Conservation (phyloP, 2,113 vertebrate species). For the Pristiophorus japonicus region DNA sequence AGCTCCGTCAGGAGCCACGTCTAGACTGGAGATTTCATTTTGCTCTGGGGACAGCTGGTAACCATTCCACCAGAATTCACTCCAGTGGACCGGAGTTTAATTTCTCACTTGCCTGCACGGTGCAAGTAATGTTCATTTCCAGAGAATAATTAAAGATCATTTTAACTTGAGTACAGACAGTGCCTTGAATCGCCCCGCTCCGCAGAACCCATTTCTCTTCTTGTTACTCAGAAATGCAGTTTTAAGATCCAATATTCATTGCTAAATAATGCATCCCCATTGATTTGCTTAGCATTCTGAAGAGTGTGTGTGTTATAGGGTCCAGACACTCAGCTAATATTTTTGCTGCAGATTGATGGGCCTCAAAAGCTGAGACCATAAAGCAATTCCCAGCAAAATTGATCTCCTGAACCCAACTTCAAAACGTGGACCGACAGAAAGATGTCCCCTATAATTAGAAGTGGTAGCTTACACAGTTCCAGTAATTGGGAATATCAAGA, state of each 20-base stretch:
- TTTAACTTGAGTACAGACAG: neutral
- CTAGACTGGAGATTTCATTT: neutral
- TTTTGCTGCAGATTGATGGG: constrained; percentile 48
- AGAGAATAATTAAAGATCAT: neutral
- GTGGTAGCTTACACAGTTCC: neutral
- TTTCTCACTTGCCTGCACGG: neutral
- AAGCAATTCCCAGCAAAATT: constrained; percentile 48
- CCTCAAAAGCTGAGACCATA: constrained; percentile 53
- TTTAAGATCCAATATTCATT: constrained; percentile 32
- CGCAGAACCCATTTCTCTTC: neutral
- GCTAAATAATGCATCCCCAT: constrained; percentile 53
- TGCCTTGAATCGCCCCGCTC: neutral
- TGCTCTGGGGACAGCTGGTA: neutral
- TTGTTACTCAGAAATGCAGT: neutral
- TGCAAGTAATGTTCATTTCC: neutral
- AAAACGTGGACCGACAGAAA: neutral
- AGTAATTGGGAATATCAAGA: neutral
- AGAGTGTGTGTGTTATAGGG: constrained; percentile 43
- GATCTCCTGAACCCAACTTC: constrained; percentile 41
- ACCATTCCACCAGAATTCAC: neutral
- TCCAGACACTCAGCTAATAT: constrained; percentile 47
- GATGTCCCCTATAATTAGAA: neutral
- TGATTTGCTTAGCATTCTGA: constrained; percentile 44
- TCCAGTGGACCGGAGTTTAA: neutral
- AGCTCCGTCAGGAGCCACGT: neutral